Evolutionary conservation across 2,797 vertebrate genomes (phyloP).

Genomic region (Cuculus canorus): DNA sequence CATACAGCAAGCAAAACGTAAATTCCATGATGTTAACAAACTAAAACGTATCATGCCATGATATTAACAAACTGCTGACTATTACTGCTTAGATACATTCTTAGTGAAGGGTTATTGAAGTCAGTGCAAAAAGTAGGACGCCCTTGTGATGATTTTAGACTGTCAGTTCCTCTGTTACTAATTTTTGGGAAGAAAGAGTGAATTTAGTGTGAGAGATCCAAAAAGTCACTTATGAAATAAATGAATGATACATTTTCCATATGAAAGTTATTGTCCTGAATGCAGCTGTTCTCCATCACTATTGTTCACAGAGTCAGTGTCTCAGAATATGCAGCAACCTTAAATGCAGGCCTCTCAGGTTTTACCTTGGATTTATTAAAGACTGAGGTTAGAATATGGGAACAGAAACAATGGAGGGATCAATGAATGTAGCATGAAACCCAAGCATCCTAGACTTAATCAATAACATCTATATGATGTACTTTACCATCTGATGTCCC

Average conservation of each 20-base stretch:
- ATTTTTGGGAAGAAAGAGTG: neutral
- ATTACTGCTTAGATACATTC: neutral
- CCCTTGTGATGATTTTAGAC: neutral
- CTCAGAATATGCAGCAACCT: neutral
- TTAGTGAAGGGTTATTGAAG: neutral
- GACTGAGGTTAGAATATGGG: neutral
- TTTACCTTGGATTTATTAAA: neutral
- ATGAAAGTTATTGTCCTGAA: neutral
- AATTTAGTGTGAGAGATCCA: neutral
- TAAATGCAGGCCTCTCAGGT: neutral
- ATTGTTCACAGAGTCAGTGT: neutral
- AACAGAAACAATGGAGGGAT: neutral
- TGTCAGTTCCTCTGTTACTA: neutral
- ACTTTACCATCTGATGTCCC: neutral
- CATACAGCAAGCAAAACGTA: neutral
- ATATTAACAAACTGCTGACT: neutral
- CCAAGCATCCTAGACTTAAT: neutral
- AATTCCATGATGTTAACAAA: neutral
- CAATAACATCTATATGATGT: neutral
- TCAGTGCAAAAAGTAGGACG: neutral
- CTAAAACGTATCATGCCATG: neutral
- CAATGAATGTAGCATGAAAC: neutral
- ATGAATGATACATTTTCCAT: neutral
- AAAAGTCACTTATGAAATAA: neutral
- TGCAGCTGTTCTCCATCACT: neutral